Evolutionary conservation across 2,888 invertebrate species (phyloP).

Genomic region (Hypercompe scribonia): DNA sequence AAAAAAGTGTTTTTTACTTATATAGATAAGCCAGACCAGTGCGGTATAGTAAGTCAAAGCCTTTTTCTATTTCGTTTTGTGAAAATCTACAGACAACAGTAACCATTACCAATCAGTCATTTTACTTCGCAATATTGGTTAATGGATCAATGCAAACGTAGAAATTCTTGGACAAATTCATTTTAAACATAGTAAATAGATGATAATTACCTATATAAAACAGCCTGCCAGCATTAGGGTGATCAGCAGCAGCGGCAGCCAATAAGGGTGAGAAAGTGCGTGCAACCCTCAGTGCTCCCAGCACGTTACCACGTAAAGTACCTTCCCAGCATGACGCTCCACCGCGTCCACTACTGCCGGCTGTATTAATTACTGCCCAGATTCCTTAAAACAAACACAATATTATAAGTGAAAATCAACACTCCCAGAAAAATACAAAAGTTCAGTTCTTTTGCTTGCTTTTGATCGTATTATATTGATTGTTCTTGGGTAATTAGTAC

Average conservation of each 20-base stretch:
- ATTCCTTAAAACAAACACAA: slow-evolving; percentile 84
- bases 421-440: too few relatives aligned
- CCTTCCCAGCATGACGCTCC: slow-evolving; percentile 91
- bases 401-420: neutral
- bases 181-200: neutral
- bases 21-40: too few relatives aligned
- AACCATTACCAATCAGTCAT: too few relatives aligned
- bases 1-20: neutral
- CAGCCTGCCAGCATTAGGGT: slow-evolving; percentile 88
- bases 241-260: slow-evolving; percentile 83
- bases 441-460: too few relatives aligned
- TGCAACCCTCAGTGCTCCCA: slow-evolving; percentile 90
- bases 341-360: slow-evolving; percentile 91
- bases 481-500: too few relatives aligned
- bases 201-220: slow-evolving; percentile 87
- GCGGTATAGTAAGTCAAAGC: too few relatives aligned
- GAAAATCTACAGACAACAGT: too few relatives aligned
- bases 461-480: too few relatives aligned
- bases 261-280: slow-evolving; percentile 91
- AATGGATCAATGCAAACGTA: neutral
- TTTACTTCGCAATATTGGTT: too few relatives aligned
- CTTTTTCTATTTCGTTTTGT: too few relatives aligned
- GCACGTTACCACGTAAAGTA: slow-evolving; percentile 89
- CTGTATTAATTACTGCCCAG: slow-evolving; percentile 94
- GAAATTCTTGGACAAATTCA: neutral